These are phyloP conservation scores for Sicus ferrugineus DNA, from an alignment of 2,888 invertebrate genomes.

Conservation along the genomic window DNA sequence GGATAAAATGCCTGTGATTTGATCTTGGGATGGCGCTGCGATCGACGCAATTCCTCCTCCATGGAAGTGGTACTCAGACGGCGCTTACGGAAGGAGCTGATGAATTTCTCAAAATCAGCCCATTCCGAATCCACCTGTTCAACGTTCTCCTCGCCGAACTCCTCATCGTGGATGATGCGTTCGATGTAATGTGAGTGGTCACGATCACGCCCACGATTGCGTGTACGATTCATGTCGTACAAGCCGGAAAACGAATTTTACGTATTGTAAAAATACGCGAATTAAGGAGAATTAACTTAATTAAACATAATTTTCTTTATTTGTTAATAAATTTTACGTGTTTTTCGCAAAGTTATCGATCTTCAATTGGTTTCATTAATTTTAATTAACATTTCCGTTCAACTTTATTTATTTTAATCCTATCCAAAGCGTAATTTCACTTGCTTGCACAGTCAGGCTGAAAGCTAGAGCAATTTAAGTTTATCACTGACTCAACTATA, in stretches of 20 bases:
- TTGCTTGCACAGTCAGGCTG: not conserved
- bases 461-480: not conserved
- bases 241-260: no score
- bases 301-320: not conserved
- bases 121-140: slow-evolving; percentile 63
- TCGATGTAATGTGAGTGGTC: slow-evolving; percentile 47
- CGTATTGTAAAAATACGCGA: not conserved
- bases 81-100: slow-evolving; percentile 60
- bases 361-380: not conserved
- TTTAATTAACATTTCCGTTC: slow-evolving; percentile 22
- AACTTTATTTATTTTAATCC: slow-evolving; percentile 20
- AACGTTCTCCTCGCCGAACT: slow-evolving; percentile 64
- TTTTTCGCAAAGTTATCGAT: not conserved
- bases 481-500: not conserved
- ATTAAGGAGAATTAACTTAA: not conserved
- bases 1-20: slow-evolving; percentile 63
- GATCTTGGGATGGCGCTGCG: slow-evolving; percentile 55
- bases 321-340: not conserved
- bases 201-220: slow-evolving; percentile 47
- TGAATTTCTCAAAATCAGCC: slow-evolving; percentile 64
- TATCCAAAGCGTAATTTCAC: not conserved
- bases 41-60: slow-evolving; percentile 59
- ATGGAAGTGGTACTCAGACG: slow-evolving; percentile 59
- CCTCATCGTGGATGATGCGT: slow-evolving; percentile 61
- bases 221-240: slow-evolving; percentile 40